Conservation (phyloP, 2,888 invertebrate genomes). For the Galeopsomyia nigrocyanea region DNA sequence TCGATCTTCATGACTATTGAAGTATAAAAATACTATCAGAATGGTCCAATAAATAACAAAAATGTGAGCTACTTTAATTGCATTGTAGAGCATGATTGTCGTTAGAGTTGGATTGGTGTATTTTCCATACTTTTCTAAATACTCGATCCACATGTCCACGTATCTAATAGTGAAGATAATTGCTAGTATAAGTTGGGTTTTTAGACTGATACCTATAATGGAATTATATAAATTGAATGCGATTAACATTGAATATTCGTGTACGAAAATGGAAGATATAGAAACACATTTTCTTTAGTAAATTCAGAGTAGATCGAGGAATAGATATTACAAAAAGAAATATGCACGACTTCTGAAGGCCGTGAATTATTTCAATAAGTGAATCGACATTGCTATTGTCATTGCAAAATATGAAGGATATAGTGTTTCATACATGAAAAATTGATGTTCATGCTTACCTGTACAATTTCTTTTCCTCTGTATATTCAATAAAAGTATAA, state of each 20-base stretch:
- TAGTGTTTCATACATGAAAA: neutral
- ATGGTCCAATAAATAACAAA: constrained; percentile 11
- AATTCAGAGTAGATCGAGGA: neutral
- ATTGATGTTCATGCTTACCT: constrained; percentile 7
- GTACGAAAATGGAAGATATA: neutral
- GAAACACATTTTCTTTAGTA: neutral
- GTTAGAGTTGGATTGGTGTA: neutral
- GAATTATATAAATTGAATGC: neutral
- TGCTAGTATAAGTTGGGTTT: constrained; percentile 21
- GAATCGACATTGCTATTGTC: too few species aligned
- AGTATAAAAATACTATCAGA: constrained; percentile 7
- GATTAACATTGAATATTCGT: too few species aligned
- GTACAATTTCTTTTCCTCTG: neutral
- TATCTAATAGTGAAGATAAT: constrained; percentile 22
- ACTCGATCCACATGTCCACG: constrained; percentile 8
- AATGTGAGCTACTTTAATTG: constrained; percentile 13
- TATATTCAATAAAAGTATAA: constrained; percentile 11
- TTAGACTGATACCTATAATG: constrained; percentile 20
- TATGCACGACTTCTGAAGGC: too few species aligned
- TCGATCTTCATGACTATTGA: neutral
- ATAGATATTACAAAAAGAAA: neutral
- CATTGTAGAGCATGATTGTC: constrained; percentile 5
- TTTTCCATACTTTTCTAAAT: neutral
- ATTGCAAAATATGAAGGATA: too few species aligned
- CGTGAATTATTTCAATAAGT: too few species aligned